Conservation (phyloP, 2,113 vertebrate genomes). For the Oryzias woworae region DNA sequence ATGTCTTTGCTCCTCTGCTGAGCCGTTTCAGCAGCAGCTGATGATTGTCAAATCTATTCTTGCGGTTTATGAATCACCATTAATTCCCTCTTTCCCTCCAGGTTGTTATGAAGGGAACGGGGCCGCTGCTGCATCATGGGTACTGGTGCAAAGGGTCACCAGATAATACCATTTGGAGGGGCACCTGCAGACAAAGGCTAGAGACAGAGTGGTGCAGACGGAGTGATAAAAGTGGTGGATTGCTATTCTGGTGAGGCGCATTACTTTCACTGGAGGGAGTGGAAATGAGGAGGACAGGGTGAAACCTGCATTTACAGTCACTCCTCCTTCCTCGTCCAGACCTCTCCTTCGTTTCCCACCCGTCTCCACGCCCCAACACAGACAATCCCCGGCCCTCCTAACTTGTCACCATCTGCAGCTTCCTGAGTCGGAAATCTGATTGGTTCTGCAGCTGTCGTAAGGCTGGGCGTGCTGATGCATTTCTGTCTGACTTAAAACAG, state of each 20-base stretch:
- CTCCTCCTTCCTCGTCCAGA: conserved; percentile 13
- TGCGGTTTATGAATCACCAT: background rate
- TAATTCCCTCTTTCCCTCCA: conserved; percentile 12
- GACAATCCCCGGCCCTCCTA: conserved; percentile 11
- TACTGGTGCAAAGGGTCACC: conserved; percentile 13
- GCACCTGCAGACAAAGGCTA: conserved; percentile 24
- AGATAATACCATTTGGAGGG: conserved; percentile 22
- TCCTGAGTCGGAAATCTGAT: background rate
- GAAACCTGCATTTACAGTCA: conserved; percentile 10
- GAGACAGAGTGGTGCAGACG: background rate
- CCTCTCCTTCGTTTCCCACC: conserved; percentile 38
- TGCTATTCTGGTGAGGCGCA: conserved; percentile 5
- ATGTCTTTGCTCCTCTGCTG: conserved; percentile 43
- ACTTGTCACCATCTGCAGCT: background rate
- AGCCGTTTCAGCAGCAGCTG: conserved; percentile 48
- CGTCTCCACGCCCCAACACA: conserved; percentile 32
- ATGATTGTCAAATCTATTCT: conserved; percentile 26
- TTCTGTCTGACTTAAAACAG: too few relatives aligned
- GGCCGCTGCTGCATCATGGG: conserved; percentile 34
- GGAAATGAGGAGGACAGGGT: conserved; percentile 7
- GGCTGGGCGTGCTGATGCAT: background rate
- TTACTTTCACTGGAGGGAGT: conserved; percentile 51
- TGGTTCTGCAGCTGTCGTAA: conserved; percentile 4
- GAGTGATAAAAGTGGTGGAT: conserved; percentile 33
- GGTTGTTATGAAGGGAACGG: conserved; percentile 11